Evolutionary conservation across 2,888 invertebrate genomes (phyloP).

Genomic region (Leptinotarsa juncta): DNA sequence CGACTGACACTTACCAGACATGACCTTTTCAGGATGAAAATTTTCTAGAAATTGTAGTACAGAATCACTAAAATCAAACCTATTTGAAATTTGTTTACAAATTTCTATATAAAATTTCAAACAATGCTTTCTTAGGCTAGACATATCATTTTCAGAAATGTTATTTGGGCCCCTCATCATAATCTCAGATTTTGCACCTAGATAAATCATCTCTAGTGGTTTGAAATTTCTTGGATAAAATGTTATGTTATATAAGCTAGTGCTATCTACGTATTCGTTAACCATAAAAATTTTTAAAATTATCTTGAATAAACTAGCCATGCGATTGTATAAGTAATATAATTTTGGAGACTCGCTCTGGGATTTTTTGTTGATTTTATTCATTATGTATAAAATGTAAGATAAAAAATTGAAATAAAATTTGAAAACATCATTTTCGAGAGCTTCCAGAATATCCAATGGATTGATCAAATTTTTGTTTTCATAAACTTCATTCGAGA

Average conservation of each 20-base stretch:
- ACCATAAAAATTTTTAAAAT: slow-evolving; percentile 35
- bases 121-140: slow-evolving; percentile 31
- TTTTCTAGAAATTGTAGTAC: slow-evolving; percentile 35
- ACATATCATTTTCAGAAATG: slow-evolving; percentile 31
- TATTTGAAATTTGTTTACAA: slow-evolving; percentile 38
- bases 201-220: slow-evolving; percentile 34
- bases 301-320: background rate
- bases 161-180: slow-evolving; percentile 18
- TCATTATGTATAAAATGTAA: slow-evolving; percentile 38
- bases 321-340: slow-evolving; percentile 13
- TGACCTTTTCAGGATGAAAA: slow-evolving; percentile 34
- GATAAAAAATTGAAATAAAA: slow-evolving; percentile 38
- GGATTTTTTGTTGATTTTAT: slow-evolving; percentile 41
- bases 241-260: slow-evolving; percentile 23
- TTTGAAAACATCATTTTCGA: slow-evolving; percentile 32
- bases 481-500: slow-evolving; percentile 31
- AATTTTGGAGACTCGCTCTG: slow-evolving; percentile 33
- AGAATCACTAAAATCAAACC: slow-evolving; percentile 39
- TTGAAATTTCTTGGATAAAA: slow-evolving; percentile 34
- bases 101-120: slow-evolving; percentile 44
- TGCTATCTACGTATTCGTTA: slow-evolving; percentile 32
- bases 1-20: slow-evolving; percentile 34
- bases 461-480: slow-evolving; percentile 16
- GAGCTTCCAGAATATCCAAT: slow-evolving; percentile 11
- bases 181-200: slow-evolving; percentile 38